Conservation (phyloP, 2,888 invertebrate species). For the Hirtodrosophila confusa region DNA sequence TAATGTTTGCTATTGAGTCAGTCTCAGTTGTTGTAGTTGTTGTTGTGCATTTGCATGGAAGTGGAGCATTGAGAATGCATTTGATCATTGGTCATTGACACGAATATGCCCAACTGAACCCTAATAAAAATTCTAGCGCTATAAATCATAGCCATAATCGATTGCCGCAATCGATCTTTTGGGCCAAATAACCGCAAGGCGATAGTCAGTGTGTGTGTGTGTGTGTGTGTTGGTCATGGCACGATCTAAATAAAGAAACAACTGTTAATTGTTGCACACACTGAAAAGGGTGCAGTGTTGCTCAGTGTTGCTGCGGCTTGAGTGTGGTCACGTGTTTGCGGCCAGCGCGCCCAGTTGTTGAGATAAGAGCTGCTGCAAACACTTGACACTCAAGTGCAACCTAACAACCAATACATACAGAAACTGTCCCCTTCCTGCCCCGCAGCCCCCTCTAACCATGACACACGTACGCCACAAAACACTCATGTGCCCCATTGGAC, state of each 20-base stretch:
- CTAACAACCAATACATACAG: slow-evolving; percentile 8
- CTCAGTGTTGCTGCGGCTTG: slow-evolving; percentile 41
- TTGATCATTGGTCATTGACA: slow-evolving; percentile 72
- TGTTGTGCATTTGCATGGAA: slow-evolving; percentile 62
- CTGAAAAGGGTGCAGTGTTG: slow-evolving; percentile 69
- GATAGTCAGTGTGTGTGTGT: slow-evolving; percentile 21
- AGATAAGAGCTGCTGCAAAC: slow-evolving; percentile 56
- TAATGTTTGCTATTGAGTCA: slow-evolving; percentile 47
- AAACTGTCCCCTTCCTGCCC: not conserved
- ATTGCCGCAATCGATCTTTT: slow-evolving; percentile 71
- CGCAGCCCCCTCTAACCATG: not conserved
- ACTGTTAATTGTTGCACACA: slow-evolving; percentile 40
- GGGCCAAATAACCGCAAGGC: slow-evolving; percentile 35
- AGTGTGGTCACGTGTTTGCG: slow-evolving; percentile 64
- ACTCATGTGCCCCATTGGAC: slow-evolving; percentile 47
- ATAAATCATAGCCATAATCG: slow-evolving; percentile 76
- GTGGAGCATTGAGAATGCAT: slow-evolving; percentile 59
- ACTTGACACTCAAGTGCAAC: slow-evolving; percentile 65
- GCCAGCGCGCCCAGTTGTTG: slow-evolving; percentile 52
- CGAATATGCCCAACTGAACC: slow-evolving; percentile 59
- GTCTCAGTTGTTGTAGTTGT: slow-evolving; percentile 21
- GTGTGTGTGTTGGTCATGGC: slow-evolving; percentile 46
- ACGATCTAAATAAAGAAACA: slow-evolving; percentile 50
- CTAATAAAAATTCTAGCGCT: slow-evolving; percentile 53
- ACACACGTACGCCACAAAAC: slow-evolving; percentile 16